phyloP scores from a whole-genome alignment of 2,797 vertebrate species.

The Muraenolepis orangiensis region DNA sequence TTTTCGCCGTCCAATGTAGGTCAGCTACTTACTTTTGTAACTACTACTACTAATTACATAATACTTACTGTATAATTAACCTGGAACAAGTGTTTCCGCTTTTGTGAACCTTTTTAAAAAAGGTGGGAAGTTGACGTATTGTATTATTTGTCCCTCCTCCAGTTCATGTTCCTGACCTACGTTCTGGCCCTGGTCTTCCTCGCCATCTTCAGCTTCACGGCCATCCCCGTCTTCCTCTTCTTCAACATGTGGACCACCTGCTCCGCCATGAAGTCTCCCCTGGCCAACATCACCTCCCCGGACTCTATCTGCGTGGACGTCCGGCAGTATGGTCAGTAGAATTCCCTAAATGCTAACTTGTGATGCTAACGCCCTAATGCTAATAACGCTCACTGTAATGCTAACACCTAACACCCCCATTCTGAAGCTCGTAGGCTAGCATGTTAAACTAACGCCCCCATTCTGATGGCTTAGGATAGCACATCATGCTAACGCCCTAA shows the following conservation, averaged over 20 bases:
- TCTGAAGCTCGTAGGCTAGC: background rate
- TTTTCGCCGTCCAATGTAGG: too few species aligned
- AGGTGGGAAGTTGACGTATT: background rate
- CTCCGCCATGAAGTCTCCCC: constrained; percentile 86
- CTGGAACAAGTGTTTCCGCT: background rate
- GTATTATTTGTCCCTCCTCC: constrained; percentile 10
- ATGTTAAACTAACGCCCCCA: too few species aligned
- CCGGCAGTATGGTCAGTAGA: constrained; percentile 87
- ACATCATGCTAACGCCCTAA: background rate
- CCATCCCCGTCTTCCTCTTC: constrained; percentile 95
- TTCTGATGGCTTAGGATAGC: background rate
- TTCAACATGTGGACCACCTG: constrained; percentile 98
- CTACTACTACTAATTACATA: too few species aligned
- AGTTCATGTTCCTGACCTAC: constrained; percentile 99
- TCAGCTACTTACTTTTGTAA: too few species aligned
- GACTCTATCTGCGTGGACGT: constrained; percentile 97
- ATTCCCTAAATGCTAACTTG: too few species aligned
- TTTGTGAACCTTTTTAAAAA: background rate
- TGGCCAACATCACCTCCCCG: constrained; percentile 84
- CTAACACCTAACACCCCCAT: background rate
- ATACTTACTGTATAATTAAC: background rate
- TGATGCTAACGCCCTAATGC: too few species aligned
- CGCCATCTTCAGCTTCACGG: constrained; percentile 92
- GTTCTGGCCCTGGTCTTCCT: constrained; percentile 92
- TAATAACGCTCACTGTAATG: too few species aligned